Conservation (phyloP, 2,797 vertebrate species). For the Setipinna tenuifilis region DNA sequence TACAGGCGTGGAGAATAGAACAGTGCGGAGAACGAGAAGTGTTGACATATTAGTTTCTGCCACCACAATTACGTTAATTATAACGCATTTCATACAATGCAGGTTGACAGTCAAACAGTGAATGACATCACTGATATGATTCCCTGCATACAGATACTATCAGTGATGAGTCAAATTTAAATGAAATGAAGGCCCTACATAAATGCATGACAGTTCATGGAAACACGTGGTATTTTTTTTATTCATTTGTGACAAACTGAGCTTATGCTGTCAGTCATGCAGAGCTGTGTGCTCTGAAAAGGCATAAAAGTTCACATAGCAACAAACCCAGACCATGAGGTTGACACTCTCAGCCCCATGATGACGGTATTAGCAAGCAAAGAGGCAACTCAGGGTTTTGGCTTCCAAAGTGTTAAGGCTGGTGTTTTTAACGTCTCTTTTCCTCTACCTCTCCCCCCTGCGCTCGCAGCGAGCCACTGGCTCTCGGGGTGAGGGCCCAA, state of each 20-base stretch:
- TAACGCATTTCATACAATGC: not conserved
- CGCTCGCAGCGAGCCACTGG: constrained; percentile 60
- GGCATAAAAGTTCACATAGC: not conserved
- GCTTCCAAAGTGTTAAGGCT: constrained; percentile 47
- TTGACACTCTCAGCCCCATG: not conserved
- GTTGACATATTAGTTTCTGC: not conserved
- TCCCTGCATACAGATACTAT: not conserved
- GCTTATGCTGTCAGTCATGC: not conserved
- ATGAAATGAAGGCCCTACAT: not conserved
- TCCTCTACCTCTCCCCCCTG: constrained; percentile 44
- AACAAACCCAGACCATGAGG: not conserved
- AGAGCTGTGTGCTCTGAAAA: not conserved
- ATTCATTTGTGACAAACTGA: not conserved
- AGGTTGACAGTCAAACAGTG: not conserved
- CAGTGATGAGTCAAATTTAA: not conserved
- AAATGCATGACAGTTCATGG: not conserved
- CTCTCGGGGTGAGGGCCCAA: constrained; percentile 61
- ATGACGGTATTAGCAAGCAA: constrained; percentile 10
- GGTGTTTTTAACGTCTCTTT: constrained; percentile 55
- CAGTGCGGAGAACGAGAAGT: not conserved
- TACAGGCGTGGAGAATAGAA: not conserved
- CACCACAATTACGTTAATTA: not conserved
- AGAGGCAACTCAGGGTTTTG: constrained; percentile 34
- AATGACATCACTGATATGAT: not conserved
- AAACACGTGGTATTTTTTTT: not conserved